Evolutionary conservation across 2,113 vertebrate genomes (phyloP).

Genomic region (Nematolebias whitei): DNA sequence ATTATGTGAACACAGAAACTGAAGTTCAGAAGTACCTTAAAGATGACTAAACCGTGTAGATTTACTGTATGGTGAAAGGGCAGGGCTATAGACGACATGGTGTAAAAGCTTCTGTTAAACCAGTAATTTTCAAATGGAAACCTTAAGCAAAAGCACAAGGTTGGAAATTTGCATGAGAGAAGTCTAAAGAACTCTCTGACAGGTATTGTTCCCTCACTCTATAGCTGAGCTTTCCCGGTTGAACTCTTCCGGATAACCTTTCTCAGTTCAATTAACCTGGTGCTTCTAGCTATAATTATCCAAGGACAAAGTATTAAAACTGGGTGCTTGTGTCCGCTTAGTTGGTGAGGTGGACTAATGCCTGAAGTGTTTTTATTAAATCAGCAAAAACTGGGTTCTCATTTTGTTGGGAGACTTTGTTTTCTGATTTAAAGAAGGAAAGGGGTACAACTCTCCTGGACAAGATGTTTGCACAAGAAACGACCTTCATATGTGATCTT

Average conservation of each 20-base stretch:
- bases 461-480: conserved; percentile 37
- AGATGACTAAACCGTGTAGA: too few species aligned
- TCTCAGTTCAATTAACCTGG: conserved; percentile 74
- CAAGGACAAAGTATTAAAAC: conserved; percentile 59
- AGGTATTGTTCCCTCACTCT: conserved; percentile 43
- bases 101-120: background rate
- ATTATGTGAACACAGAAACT: too few species aligned
- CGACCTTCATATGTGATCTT: conserved; percentile 4
- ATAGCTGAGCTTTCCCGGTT: conserved; percentile 18
- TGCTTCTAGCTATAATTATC: conserved; percentile 70
- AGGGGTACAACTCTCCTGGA: background rate
- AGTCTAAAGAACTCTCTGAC: conserved; percentile 22
- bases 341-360: conserved; percentile 17
- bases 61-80: too few species aligned
- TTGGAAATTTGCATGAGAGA: background rate
- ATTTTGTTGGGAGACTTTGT: conserved; percentile 9
- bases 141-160: conserved; percentile 4
- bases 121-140: background rate
- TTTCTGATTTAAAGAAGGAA: background rate
- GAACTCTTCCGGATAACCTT: conserved; percentile 57
- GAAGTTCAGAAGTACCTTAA: too few species aligned
- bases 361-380: conserved; percentile 27
- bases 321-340: conserved; percentile 18
- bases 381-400: conserved; percentile 23
- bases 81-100: too few species aligned